These are phyloP conservation scores for Xestoiulus laeticollis DNA, from an alignment of 2,888 invertebrate genomes.

Conservation along the genomic window DNA sequence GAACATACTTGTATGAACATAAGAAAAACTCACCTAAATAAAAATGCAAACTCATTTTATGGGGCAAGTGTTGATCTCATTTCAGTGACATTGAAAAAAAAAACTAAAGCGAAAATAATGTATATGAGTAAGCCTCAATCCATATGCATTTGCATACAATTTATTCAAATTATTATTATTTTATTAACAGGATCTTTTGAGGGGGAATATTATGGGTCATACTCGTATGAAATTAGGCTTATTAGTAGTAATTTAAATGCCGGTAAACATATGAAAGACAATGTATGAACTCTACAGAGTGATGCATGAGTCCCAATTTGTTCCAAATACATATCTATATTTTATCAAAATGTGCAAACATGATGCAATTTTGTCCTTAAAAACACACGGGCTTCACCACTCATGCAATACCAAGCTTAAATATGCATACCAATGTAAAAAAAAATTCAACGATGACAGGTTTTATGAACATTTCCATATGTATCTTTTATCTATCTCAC, in stretches of 20 bases:
- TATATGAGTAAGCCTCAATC: background rate
- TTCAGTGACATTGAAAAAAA: constrained; percentile 20
- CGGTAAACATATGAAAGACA: background rate
- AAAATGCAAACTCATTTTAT: constrained; percentile 22
- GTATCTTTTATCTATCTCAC: too few relatives aligned
- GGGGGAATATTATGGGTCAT: background rate
- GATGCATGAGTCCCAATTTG: background rate
- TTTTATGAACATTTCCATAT: too few relatives aligned
- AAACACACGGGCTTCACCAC: too few relatives aligned
- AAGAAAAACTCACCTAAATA: constrained; percentile 4
- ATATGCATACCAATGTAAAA: too few relatives aligned
- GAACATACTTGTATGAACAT: background rate
- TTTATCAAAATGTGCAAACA: too few relatives aligned
- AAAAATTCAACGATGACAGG: too few relatives aligned
- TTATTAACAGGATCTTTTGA: constrained; percentile 7
- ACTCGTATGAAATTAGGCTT: background rate
- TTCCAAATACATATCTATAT: too few relatives aligned
- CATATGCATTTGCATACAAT: background rate
- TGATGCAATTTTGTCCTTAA: too few relatives aligned
- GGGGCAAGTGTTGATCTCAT: constrained; percentile 23
- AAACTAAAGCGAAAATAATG: background rate
- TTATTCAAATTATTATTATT: background rate
- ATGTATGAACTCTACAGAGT: background rate
- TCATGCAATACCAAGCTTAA: too few relatives aligned
- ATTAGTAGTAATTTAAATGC: background rate